Percentiles rank a stretch among this genome's conserved stretches.
Conservation (phyloP, 2,113 vertebrate species). For the Prochilodus magdalenae region DNA sequence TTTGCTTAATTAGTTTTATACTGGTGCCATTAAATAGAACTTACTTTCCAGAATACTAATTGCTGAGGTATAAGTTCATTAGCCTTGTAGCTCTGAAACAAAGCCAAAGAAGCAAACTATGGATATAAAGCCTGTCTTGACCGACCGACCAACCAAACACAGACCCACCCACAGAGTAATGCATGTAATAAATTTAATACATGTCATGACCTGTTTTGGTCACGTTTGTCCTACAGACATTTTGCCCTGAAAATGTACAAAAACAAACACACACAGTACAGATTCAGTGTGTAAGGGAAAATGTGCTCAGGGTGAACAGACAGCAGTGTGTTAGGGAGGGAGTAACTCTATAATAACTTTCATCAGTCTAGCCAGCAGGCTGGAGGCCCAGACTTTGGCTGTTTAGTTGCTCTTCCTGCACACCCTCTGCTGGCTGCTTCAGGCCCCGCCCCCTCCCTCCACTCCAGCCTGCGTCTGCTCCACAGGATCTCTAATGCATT, state of each 20-base stretch:
- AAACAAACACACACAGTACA: not conserved
- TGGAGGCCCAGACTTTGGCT: constrained; percentile 90
- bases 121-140: too few relatives aligned
- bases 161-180: too few relatives aligned
- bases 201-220: too few relatives aligned
- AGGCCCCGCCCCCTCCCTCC: constrained; percentile 54
- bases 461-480: constrained; percentile 81
- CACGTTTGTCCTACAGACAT: too few relatives aligned
- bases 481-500: constrained; percentile 84
- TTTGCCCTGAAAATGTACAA: too few relatives aligned
- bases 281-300: constrained; percentile 13
- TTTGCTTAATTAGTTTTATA: too few relatives aligned
- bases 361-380: constrained; percentile 91
- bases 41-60: too few relatives aligned
- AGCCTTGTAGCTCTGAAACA: not conserved
- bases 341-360: constrained; percentile 95
- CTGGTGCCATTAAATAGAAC: too few relatives aligned
- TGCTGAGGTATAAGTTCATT: too few relatives aligned
- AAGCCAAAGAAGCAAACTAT: not conserved
- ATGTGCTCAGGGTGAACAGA: constrained; percentile 61
- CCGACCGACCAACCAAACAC: too few relatives aligned
- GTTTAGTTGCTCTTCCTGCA: constrained; percentile 75
- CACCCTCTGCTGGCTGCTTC: constrained; percentile 52
- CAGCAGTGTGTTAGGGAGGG: constrained; percentile 83
- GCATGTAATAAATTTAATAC: too few relatives aligned